Base-by-base conservation (phyloP, 53 echinoderm and acorn worm species). In the Stichopus horrens region DNA sequence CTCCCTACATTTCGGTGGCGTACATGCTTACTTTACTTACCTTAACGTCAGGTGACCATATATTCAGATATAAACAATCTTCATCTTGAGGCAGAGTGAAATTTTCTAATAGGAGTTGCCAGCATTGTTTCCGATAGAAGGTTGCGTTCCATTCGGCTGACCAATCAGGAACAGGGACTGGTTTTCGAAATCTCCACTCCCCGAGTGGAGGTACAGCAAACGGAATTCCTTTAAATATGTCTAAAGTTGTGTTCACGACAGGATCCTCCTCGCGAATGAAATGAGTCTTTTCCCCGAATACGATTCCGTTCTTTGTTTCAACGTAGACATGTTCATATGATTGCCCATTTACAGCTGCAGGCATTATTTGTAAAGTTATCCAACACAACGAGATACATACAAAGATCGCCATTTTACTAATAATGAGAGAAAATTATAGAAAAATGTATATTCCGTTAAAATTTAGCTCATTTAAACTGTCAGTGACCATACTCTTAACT, bases 11-110 rank as follows among this genome's bases (percentile, higher is more conserved):
- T 13, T 63, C 63, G 63, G 63, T 13, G 16, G 11, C 63, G 0
- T 7, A 7, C 18, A 79, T 53, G 23, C 9, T 75, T 21, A 37
- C 16, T 4, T 54, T 9, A 79, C 93, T 92, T 86, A 96, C 96
- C 59, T 77, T 85, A 0, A 93, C 93, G 37, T 93, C 83, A 75
- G 96, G 96, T 5, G 92, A 91, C 88, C 91, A 96, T 20, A 96
- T 88, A 73, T 96, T 94, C 60, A 96, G 92, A 74, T 92, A 96
- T 54, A 96, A 82, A 23, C 96, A 96, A 66, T 96, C 94, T 73
- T 96, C 96, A 59, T 84, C 86, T 80, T 92, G 92, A n/a, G 84
- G 84, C 8, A 21, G 58, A 13, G 84, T 83, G 4, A 22, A 59
- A 57, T 63, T 83, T 9, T 83, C 57, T 57, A 65, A 10, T 4